These are phyloP conservation scores for Plebejus argus DNA, from an alignment of 2,888 invertebrate species.

Conservation along the genomic window DNA sequence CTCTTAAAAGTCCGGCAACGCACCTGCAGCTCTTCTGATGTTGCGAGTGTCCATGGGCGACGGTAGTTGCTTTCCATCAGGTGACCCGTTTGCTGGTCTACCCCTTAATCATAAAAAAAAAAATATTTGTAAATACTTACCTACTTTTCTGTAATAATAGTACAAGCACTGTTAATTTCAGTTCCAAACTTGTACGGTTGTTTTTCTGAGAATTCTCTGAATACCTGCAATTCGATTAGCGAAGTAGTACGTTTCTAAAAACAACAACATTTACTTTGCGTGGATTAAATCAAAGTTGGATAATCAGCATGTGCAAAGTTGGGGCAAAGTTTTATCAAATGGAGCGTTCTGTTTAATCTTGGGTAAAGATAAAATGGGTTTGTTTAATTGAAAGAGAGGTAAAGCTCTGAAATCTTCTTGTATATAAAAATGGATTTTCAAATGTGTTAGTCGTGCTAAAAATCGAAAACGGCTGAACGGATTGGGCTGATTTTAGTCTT, in stretches of 20 bases:
- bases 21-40: no score
- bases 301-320: background rate
- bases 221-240: conserved; percentile 27
- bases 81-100: no score
- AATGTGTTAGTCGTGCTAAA: no score
- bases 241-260: conserved; percentile 19
- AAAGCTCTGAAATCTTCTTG: background rate
- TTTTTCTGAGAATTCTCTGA: background rate
- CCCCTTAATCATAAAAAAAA: no score
- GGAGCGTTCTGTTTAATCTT: conserved; percentile 4
- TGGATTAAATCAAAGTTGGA: conserved; percentile 23
- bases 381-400: background rate
- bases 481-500: no score
- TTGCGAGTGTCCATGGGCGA: no score
- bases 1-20: no score
- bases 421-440: no score
- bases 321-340: background rate
- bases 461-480: no score
- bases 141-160: background rate
- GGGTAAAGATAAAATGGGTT: background rate
- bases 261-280: conserved; percentile 16
- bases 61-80: no score
- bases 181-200: conserved; percentile 3
- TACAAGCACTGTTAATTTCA: background rate
- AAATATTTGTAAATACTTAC: no score